Base-by-base conservation (phyloP, 2,888 invertebrate species). In the Strigamia crassipes region DNA sequence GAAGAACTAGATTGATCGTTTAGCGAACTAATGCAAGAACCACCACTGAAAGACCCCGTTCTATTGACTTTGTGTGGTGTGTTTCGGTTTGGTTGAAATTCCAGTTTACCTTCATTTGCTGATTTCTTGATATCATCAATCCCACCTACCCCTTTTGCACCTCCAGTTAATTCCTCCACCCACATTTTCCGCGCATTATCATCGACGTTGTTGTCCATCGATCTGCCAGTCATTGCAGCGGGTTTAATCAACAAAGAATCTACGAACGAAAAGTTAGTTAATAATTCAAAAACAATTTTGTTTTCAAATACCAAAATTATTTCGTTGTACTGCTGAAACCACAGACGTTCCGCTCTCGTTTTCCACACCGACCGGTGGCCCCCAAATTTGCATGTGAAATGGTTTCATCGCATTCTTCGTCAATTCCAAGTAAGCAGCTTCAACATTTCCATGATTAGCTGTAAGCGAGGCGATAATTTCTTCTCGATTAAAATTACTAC, bases 361-460 rank as follows among this genome's bases (percentile, higher is more conserved):
- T 84, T 91, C 91, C 21, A 83, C 80, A 27, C 91, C 90, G 23
- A 92, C 92, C 82, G 86, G 86, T 83, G 93, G 93, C 83, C 93
- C 93, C 92, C 93, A 94, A 85, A 94, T 93, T 86, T 93, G 90
- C 93, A 93, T 93, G 84, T 94, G 88, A 89, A 94, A 94, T 79
- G 94, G 94, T 87, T 93, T 93, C 83, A 93, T 88, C 86, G 93
- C 93, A 84, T 92, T 92, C 86, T 93, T 93, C 86, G 92, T 92
- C 83, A 94, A 89, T 86, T 94, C 93, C 84, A 91, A 89, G 84
- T 91, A 90, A 21, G 94, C 92, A 46, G 91, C 90, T 83, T 94
- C 93, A 83, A 93, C 89, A 88, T 93, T 92, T 84, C 94, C 94
- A 86, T 92, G 91, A 86, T 91, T 91, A 82, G 91, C 91, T 82